Evolutionary conservation across 2,888 invertebrate species (phyloP), one percentile per base, ranked within the genome.

Genomic region (Lobophora halterata): DNA sequence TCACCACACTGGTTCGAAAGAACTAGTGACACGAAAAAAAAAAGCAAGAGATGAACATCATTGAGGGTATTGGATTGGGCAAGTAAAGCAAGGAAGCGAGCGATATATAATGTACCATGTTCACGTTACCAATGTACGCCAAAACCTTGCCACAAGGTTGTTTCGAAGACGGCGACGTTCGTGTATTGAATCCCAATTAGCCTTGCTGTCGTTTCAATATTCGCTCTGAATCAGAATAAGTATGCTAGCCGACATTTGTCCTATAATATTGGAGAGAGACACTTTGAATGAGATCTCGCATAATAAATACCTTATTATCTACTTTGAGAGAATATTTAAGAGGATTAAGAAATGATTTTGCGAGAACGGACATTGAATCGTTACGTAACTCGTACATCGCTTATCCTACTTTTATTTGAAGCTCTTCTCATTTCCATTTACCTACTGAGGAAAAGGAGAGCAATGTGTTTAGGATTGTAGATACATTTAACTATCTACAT

Each of bases 111-210:
- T 58, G 61, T 58, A 39, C n/a, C n/a, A n/a, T n/a, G n/a, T n/a
- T n/a, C n/a, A n/a, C n/a, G n/a, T n/a, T n/a, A 61, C 61, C 58
- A 59, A 58, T 54, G 64, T 67, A 62, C 57, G 62, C 65, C 63
- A 57, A 65, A 65, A 74, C 81, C 82, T 82, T 79, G 82, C 65
- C 49, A 58, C 82, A 80, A 83, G 83, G 83, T 75, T 81, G 77
- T 69, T 64, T 69, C 63, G 61, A 31, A 62, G 64, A 58, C 61
- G 61, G 59, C n/a, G n/a, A n/a, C n/a, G n/a, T 49, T 58, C 73
- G 67, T 74, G 81, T 54, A 62, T 58, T 64, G 83, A 78, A 82
- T 83, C 70, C 52, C 47, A 71, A 80, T 68, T 71, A 74, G 72
- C 75, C 71, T 71, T 71, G 72, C 69, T 57, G 65, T 61, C 61